A percentile compares a stretch with the other conserved stretches of the same genome.
phyloP scores from a whole-genome alignment of 2,888 invertebrate species.

The Coelopa pilipes region DNA sequence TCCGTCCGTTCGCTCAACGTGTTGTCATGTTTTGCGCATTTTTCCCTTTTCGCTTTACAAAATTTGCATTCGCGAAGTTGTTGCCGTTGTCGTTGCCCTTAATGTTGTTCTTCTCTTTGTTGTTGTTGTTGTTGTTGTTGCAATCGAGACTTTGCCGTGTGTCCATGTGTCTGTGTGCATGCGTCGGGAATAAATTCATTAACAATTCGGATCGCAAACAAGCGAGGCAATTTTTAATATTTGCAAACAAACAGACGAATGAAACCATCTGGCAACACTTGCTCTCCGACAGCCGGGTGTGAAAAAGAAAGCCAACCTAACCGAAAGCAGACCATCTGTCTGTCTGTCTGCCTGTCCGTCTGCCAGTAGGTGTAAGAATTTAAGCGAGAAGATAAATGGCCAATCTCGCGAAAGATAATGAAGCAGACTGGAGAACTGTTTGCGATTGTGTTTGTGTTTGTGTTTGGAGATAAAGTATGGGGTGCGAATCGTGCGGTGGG shows the following conservation, averaged over 20 bases:
- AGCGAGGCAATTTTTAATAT: constrained; percentile 2
- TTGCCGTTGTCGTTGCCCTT: neutral
- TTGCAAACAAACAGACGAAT: constrained; percentile 2
- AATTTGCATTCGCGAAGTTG: constrained; percentile 1
- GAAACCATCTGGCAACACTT: constrained; percentile 11
- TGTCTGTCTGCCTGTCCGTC: no score
- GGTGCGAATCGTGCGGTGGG: no score
- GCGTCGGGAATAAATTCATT: constrained; percentile 2
- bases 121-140: no score
- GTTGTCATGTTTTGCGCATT: neutral
- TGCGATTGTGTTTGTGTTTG: no score
- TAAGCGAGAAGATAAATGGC: no score
- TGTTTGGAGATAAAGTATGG: no score
- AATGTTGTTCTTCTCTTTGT: no score
- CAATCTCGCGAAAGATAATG: no score
- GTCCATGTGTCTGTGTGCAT: neutral
- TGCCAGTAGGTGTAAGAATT: no score
- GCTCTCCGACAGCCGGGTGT: neutral
- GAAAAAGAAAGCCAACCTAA: neutral
- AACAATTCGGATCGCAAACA: constrained; percentile 3
- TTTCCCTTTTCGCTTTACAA: neutral
- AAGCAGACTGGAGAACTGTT: no score
- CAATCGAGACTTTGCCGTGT: neutral
- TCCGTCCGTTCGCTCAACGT: neutral
- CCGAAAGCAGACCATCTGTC: no score